Evolutionary conservation across 2,888 invertebrate genomes (phyloP).

Genomic region (Ischnura elegans): DNA sequence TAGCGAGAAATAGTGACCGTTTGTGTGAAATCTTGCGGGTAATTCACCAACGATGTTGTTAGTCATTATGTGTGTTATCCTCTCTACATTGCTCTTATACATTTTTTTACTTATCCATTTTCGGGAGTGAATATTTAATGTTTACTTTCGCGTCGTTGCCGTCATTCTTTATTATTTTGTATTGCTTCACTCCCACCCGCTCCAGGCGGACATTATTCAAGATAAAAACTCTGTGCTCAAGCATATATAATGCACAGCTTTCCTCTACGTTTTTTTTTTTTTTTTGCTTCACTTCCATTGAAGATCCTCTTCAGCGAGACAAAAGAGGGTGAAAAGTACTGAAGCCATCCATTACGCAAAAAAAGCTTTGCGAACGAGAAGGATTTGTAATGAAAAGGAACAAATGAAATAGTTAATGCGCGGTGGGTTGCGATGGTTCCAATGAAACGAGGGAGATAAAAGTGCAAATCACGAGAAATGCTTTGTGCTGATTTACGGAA

Average conservation of each 20-base stretch:
- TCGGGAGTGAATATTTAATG: too few species aligned
- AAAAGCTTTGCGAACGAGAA: neutral
- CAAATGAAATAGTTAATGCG: slow-evolving; percentile 12
- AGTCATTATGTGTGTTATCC: too few species aligned
- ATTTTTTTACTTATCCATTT: too few species aligned
- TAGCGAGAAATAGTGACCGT: too few species aligned
- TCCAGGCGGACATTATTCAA: neutral
- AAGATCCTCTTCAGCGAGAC: neutral
- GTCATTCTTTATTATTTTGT: too few species aligned
- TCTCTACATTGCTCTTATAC: too few species aligned
- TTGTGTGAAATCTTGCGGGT: too few species aligned
- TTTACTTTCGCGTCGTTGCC: neutral
- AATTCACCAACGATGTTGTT: too few species aligned
- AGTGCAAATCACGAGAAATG: neutral
- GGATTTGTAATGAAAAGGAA: neutral
- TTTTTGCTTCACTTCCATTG: neutral
- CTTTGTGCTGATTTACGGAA: neutral
- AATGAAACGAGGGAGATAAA: neutral
- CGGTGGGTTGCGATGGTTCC: neutral
- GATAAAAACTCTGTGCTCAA: neutral
- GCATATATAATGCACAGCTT: neutral
- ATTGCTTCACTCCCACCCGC: neutral
- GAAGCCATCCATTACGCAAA: neutral
- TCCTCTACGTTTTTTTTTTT: too few species aligned
- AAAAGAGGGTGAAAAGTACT: neutral